These are phyloP conservation scores for Harmothoe impar DNA, from an alignment of 2,888 invertebrate species.

Conservation along the genomic window DNA sequence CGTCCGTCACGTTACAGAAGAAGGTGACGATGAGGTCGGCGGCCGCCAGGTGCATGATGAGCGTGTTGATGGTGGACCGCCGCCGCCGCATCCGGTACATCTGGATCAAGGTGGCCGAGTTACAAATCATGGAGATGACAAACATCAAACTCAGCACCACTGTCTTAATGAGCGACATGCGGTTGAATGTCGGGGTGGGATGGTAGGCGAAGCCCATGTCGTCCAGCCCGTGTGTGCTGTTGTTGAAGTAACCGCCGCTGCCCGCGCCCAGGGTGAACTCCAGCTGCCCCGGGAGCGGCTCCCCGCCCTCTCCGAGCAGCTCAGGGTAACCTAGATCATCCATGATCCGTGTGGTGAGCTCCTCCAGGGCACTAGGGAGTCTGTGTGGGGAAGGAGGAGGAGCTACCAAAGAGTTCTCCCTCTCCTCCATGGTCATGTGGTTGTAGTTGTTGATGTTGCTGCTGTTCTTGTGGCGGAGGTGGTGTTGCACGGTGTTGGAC, in stretches of 20 bases:
- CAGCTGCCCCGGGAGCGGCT: background rate
- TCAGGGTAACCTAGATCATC: background rate
- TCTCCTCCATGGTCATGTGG: too few relatives aligned
- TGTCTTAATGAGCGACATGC: constrained; percentile 87
- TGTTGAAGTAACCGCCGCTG: background rate
- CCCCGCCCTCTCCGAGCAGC: background rate
- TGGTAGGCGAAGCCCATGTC: background rate
- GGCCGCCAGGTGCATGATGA: constrained; percentile 92
- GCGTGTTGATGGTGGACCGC: constrained; percentile 86
- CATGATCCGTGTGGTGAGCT: background rate
- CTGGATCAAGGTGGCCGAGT: constrained; percentile 90
- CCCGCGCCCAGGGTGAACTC: background rate
- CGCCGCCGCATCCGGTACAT: constrained; percentile 86
- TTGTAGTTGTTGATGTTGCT: background rate
- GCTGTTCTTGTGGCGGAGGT: background rate
- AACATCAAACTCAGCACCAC: constrained; percentile 89
- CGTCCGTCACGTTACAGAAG: constrained; percentile 92
- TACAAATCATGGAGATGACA: constrained; percentile 89
- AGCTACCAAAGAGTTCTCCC: background rate
- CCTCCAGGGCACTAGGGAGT: constrained; percentile 14
- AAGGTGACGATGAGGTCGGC: constrained; percentile 92
- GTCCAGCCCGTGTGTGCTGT: background rate
- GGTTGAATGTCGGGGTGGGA: constrained; percentile 87
- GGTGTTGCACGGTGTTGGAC: background rate
- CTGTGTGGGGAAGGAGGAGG: background rate